phyloP scores from a whole-genome alignment of 2,113 vertebrate genomes.

The Vidua chalybeata region DNA sequence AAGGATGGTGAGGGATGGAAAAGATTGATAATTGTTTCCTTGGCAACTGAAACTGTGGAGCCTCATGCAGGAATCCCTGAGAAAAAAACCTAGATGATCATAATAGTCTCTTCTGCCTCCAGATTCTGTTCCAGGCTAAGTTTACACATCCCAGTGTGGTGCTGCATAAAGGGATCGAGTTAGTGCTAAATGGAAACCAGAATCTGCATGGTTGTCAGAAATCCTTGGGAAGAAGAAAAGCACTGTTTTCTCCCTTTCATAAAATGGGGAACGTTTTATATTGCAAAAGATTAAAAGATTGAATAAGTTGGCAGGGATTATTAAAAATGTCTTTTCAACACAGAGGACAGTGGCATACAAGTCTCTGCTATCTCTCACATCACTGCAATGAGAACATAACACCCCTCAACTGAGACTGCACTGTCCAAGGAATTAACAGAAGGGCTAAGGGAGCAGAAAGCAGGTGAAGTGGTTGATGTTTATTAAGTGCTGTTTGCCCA shows the following conservation, averaged over 20 bases:
- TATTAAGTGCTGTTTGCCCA: background rate
- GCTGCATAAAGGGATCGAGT: background rate
- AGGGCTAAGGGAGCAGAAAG: background rate
- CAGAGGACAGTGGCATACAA: background rate
- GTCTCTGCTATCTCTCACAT: background rate
- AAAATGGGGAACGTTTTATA: background rate
- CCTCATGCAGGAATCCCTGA: conserved; percentile 25
- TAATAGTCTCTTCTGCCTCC: conserved; percentile 23
- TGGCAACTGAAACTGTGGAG: conserved; percentile 38
- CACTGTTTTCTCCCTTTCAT: background rate
- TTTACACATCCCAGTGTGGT: conserved; percentile 17
- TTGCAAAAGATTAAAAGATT: background rate
- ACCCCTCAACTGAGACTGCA: background rate
- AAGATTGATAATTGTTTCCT: conserved; percentile 58
- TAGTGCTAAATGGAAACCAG: conserved; percentile 30
- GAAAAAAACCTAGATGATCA: conserved; percentile 39
- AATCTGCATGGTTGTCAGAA: background rate
- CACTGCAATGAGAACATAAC: background rate
- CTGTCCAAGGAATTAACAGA: background rate
- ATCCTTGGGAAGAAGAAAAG: background rate
- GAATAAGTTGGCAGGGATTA: background rate
- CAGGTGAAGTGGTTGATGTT: background rate
- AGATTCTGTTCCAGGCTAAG: conserved; percentile 10
- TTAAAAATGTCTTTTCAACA: background rate
- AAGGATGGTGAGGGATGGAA: background rate